A percentile compares a stretch with the other conserved stretches of the same genome.
phyloP scores from a whole-genome alignment of 2,113 vertebrate species.

The Pterocles gutturalis region DNA sequence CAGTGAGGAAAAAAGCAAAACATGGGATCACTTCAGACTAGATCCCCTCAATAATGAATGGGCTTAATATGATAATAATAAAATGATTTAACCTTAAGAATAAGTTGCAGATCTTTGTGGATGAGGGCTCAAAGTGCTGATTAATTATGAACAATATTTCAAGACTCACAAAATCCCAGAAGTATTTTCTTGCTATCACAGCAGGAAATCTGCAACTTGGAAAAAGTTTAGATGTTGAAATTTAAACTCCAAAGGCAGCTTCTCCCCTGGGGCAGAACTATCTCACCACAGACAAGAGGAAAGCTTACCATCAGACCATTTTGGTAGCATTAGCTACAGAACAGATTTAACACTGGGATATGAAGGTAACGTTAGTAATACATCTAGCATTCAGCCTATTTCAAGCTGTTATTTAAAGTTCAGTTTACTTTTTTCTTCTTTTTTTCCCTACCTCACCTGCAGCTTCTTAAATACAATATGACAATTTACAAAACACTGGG shows the following conservation, averaged over 20 bases:
- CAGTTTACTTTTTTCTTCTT: neutral
- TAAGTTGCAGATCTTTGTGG: neutral
- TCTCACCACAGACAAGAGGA: neutral
- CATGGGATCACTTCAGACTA: neutral
- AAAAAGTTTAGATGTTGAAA: neutral
- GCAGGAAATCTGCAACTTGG: neutral
- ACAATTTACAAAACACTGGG: neutral
- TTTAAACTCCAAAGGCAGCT: neutral
- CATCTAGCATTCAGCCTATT: neutral
- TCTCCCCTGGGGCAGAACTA: neutral
- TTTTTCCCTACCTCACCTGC: neutral
- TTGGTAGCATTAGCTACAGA: neutral
- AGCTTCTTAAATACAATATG: neutral
- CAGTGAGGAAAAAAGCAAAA: neutral
- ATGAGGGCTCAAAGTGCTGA: neutral
- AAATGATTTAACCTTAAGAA: neutral
- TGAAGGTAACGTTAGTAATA: neutral
- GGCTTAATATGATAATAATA: neutral
- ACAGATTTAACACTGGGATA: neutral
- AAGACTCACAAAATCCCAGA: neutral
- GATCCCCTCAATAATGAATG: neutral
- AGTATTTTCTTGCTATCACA: neutral
- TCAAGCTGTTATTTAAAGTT: neutral
- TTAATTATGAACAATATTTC: neutral
- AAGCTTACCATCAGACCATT: neutral